Conservation (phyloP, 2,113 vertebrate genomes). For the Mobula birostris region DNA sequence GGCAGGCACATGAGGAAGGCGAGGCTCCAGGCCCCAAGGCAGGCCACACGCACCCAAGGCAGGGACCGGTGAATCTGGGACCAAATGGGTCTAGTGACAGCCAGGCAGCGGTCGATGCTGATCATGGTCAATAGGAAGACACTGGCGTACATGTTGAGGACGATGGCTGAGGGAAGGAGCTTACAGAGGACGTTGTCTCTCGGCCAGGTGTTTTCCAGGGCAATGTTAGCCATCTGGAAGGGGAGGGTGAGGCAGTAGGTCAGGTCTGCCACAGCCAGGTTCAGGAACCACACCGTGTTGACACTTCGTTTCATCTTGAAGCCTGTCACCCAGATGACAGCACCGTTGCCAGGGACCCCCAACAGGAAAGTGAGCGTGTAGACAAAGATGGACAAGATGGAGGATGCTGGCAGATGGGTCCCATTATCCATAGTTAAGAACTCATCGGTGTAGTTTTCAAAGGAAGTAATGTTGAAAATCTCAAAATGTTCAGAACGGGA, state of each 20-base stretch:
- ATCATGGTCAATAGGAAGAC: constrained; percentile 67
- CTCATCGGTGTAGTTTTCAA: no score
- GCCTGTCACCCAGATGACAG: constrained; percentile 66
- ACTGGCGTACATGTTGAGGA: constrained; percentile 75
- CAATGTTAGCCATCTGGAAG: constrained; percentile 59
- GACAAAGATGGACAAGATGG: constrained; percentile 48
- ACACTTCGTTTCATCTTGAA: constrained; percentile 58
- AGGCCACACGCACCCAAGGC: constrained; percentile 23
- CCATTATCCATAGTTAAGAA: no score
- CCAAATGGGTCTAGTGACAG: constrained; percentile 60
- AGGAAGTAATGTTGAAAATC: no score
- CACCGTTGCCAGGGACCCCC: constrained; percentile 67
- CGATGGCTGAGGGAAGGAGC: constrained; percentile 54
- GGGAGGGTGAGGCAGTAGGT: constrained; percentile 66
- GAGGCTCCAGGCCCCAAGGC: constrained; percentile 52
- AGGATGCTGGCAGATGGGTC: no score
- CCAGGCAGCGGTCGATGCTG: constrained; percentile 68
- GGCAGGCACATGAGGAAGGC: constrained; percentile 60
- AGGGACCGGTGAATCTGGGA: constrained; percentile 55
- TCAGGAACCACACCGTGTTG: constrained; percentile 45
- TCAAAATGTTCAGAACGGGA: no score
- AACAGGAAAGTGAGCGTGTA: constrained; percentile 63
- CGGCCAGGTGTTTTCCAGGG: neutral
- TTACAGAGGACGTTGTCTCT: constrained; percentile 61
- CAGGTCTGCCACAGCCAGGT: constrained; percentile 59